These are phyloP conservation scores for Apocrypta bakeri DNA, from an alignment of 1,140 invertebrate species.

Conservation along the genomic window DNA sequence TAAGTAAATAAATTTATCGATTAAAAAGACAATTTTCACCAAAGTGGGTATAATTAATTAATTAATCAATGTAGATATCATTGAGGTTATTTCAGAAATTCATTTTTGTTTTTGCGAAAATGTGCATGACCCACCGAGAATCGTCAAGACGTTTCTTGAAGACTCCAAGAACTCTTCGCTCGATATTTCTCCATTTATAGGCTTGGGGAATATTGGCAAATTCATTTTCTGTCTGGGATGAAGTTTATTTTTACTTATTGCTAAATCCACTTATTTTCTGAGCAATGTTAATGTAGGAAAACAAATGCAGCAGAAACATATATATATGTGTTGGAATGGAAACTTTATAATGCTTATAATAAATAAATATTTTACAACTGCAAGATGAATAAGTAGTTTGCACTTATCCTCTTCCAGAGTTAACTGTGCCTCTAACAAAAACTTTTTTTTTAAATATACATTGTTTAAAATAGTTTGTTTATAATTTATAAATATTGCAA, in stretches of 20 bases:
- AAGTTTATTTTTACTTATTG: neutral
- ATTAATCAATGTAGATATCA: neutral
- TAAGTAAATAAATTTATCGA: constrained; percentile 29
- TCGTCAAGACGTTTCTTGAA: constrained; percentile 73
- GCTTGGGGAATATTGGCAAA: constrained; percentile 61
- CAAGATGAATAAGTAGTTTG: too few relatives aligned
- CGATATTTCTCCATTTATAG: constrained; percentile 76
- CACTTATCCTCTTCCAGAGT: too few relatives aligned
- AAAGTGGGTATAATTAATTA: constrained; percentile 9
- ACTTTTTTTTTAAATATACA: too few relatives aligned
- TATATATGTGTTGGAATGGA: too few relatives aligned
- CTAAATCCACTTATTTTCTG: constrained; percentile 6
- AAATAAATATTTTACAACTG: too few relatives aligned
- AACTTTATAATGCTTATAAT: too few relatives aligned
- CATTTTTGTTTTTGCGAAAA: neutral
- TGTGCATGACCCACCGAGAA: constrained; percentile 76
- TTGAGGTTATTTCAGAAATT: neutral
- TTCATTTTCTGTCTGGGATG: constrained; percentile 19
- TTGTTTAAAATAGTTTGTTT: neutral
- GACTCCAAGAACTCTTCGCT: constrained; percentile 79
- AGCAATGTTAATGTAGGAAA: neutral
- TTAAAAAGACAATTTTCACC: constrained; percentile 14
- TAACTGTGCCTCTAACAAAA: too few relatives aligned
- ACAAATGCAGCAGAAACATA: constrained; percentile 1
- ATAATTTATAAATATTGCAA: neutral